Conservation (phyloP, 2,797 vertebrate genomes). For the Squalus acanthias region DNA sequence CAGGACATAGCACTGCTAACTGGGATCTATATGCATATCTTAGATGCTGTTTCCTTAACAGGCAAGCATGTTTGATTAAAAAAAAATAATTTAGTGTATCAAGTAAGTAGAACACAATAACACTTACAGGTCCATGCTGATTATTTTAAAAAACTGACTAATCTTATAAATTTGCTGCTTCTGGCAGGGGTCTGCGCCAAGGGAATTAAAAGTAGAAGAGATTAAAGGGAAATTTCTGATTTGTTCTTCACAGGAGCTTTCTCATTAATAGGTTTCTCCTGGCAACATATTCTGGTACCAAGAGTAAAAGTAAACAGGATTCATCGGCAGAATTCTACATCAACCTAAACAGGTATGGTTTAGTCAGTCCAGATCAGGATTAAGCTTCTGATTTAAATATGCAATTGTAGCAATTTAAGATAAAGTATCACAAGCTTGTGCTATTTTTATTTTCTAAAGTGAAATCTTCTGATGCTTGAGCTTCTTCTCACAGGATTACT, state of each 20-base stretch:
- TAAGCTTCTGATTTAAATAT: not conserved
- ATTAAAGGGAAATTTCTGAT: conserved; percentile 17
- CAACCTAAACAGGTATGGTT: not conserved
- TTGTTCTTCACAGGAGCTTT: not conserved
- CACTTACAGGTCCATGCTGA: not conserved
- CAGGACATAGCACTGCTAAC: not conserved
- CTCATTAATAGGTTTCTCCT: not conserved
- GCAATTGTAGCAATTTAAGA: not conserved
- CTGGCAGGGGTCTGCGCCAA: not conserved
- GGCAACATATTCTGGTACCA: not conserved
- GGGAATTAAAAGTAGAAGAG: not conserved
- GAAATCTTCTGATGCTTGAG: not conserved
- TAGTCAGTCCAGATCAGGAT: not conserved
- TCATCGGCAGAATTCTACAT: not conserved
- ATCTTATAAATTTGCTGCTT: not conserved
- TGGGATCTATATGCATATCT: not conserved
- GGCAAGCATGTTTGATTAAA: not conserved
- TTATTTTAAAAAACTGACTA: not conserved
- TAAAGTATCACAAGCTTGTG: not conserved
- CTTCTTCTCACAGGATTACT: not conserved
- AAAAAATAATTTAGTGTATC: not conserved
- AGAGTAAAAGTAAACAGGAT: not conserved
- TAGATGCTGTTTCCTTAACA: not conserved
- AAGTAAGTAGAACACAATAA: not conserved
- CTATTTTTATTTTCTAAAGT: not conserved